These are phyloP conservation scores for Uloborus diversus DNA, from an alignment of 1,140 invertebrate genomes.

Conservation along the genomic window DNA sequence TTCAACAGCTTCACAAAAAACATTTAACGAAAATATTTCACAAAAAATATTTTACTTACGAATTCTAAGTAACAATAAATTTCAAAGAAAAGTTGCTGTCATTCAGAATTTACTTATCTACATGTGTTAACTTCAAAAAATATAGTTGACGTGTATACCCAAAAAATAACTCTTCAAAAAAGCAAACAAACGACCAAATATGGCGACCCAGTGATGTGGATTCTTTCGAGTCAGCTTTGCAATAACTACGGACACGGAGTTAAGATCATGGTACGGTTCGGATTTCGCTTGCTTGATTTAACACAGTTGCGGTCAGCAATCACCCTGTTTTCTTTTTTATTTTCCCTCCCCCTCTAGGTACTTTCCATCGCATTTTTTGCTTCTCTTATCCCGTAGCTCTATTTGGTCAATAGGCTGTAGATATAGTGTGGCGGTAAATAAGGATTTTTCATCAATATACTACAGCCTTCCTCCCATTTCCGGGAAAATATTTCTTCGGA, in stretches of 20 bases:
- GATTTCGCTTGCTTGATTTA: constrained; percentile 50
- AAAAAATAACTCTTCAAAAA: not conserved
- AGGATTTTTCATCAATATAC: constrained; percentile 50
- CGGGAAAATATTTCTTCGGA: not conserved
- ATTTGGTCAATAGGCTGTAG: not conserved
- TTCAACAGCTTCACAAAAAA: too few species aligned
- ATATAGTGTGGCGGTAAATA: constrained; percentile 32
- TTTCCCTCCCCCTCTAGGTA: not conserved
- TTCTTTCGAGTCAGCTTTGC: not conserved
- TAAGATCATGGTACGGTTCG: constrained; percentile 2
- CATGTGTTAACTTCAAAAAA: too few species aligned
- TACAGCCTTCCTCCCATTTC: not conserved
- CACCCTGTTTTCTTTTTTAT: constrained; percentile 14
- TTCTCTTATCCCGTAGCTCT: not conserved
- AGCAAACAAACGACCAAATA: not conserved
- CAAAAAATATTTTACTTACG: too few species aligned
- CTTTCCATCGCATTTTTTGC: not conserved
- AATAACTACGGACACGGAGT: constrained; percentile 29
- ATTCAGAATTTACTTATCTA: too few species aligned
- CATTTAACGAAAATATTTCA: too few species aligned
- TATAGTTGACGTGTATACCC: not conserved
- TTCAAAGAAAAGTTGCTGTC: too few species aligned
- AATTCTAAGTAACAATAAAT: too few species aligned
- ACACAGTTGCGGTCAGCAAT: constrained; percentile 53
- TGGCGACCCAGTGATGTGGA: not conserved